Evolutionary conservation across 2,888 invertebrate species (phyloP).

Genomic region (Sacculina carcini): DNA sequence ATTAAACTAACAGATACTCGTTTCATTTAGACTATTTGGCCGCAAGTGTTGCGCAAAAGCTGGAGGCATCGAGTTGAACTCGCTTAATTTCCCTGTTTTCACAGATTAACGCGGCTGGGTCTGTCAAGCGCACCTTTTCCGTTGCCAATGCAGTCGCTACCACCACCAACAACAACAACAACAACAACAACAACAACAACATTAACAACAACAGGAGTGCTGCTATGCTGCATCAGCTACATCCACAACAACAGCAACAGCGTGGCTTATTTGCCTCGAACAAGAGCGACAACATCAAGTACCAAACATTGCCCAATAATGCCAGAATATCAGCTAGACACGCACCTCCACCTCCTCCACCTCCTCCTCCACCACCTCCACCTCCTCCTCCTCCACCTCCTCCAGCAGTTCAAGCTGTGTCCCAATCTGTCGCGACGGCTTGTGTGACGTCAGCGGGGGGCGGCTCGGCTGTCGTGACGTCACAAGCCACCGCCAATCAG

Average conservation of each 20-base stretch:
- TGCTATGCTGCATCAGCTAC: slow-evolving; percentile 2
- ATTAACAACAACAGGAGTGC: too few species aligned
- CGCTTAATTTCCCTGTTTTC: too few species aligned
- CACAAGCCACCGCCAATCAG: slow-evolving; percentile 7
- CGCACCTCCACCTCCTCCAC: background rate
- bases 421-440: slow-evolving; percentile 6
- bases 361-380: background rate
- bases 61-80: too few species aligned
- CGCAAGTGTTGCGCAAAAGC: too few species aligned
- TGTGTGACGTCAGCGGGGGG: slow-evolving; percentile 4
- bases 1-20: too few species aligned
- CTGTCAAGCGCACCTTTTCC: too few species aligned
- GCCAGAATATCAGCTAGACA: slow-evolving; percentile 34
- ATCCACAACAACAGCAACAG: background rate
- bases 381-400: background rate
- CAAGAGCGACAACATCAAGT: slow-evolving; percentile 68
- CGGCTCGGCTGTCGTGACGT: slow-evolving; percentile 6
- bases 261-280: slow-evolving; percentile 34
- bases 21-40: too few species aligned
- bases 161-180: slow-evolving; percentile 15
- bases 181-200: slow-evolving; percentile 15
- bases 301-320: slow-evolving; percentile 70
- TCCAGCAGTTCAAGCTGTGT: background rate
- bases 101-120: too few species aligned
- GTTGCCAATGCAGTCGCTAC: too few species aligned